A percentile compares a stretch with the other conserved stretches of the same genome.
Conservation (phyloP, 2,888 invertebrate species). For the Epinotia demarniana region DNA sequence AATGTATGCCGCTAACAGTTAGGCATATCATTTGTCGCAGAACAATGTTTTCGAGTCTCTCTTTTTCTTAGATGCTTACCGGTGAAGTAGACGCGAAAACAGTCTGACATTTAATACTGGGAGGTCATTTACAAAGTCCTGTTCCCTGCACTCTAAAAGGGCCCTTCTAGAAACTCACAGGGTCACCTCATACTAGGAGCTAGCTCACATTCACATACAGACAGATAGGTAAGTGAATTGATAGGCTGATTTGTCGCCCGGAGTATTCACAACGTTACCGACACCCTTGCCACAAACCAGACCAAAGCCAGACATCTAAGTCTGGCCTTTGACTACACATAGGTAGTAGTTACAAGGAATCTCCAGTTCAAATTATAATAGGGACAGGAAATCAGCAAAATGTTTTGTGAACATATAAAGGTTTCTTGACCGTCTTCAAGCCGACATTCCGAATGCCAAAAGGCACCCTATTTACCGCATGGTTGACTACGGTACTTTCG, state of each 20-base stretch:
- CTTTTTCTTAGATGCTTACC: slow-evolving; percentile 1
- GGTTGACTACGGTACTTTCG: slow-evolving; percentile 9
- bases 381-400: background rate
- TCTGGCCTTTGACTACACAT: background rate
- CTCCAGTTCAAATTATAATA: background rate
- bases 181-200: no score
- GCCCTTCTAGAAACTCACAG: no score
- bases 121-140: no score
- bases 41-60: background rate
- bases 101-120: no score
- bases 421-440: slow-evolving; percentile 10
- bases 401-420: background rate
- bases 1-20: background rate
- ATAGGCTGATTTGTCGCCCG: background rate
- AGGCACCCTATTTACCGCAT: slow-evolving; percentile 28
- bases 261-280: no score
- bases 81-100: background rate
- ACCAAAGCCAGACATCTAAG: background rate
- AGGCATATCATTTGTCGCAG: background rate
- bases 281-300: background rate
- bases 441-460: slow-evolving; percentile 17
- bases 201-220: background rate
- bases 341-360: background rate
- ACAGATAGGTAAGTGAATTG: background rate
- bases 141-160: no score